These are phyloP conservation scores for Syngnathus typhle DNA, from an alignment of 2,113 vertebrate genomes.

Conservation along the genomic window DNA sequence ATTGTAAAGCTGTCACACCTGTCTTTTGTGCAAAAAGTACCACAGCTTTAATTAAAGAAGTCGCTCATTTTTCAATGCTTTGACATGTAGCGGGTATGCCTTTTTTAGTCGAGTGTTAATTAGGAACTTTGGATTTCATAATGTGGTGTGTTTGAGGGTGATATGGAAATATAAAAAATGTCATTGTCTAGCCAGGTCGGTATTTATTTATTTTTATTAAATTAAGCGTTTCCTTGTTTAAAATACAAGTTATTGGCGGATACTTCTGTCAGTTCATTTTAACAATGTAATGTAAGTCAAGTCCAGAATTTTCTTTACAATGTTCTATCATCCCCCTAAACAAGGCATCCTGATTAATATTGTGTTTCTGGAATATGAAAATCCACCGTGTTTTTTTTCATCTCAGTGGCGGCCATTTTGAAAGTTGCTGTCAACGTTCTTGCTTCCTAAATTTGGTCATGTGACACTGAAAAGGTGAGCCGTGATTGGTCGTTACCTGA, in stretches of 20 bases:
- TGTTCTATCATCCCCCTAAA: no score
- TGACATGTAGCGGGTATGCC: constrained; percentile 43
- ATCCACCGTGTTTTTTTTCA: no score
- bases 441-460: no score
- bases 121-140: constrained; percentile 35
- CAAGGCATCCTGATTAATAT: no score
- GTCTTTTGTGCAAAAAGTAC: constrained; percentile 46
- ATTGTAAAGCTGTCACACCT: constrained; percentile 59
- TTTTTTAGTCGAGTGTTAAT: constrained; percentile 48
- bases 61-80: constrained; percentile 51
- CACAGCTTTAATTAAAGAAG: constrained; percentile 61
- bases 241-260: neutral
- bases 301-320: no score
- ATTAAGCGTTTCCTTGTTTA: neutral
- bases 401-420: no score
- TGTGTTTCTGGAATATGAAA: no score
- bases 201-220: neutral
- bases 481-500: no score
- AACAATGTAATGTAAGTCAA: neutral
- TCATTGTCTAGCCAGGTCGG: neutral
- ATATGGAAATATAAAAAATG: neutral
- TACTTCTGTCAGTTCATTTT: neutral
- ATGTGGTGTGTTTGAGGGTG: constrained; percentile 4
- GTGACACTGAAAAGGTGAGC: no score
- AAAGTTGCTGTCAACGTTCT: no score